A percentile compares a stretch with the other conserved stretches of the same genome.
phyloP scores from a whole-genome alignment of 92 coral and sea anemone genomes.

The Actinernus sp. region DNA sequence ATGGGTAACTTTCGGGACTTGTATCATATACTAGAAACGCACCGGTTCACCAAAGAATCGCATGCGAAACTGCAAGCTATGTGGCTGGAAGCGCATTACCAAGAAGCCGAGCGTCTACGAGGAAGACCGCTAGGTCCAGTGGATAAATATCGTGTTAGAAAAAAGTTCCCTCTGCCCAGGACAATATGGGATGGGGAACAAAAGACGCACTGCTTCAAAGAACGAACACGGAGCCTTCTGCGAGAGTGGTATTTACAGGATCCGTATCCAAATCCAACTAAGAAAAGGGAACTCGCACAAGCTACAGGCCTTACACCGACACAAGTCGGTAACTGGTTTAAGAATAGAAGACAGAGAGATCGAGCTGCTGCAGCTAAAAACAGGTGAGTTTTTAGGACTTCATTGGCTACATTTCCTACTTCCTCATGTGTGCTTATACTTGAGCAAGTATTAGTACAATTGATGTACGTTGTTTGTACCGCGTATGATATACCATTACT shows the following conservation, averaged over 20 bases:
- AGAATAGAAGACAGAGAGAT: slow-evolving; percentile 97
- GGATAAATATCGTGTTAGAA: slow-evolving; percentile 97
- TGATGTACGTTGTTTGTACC: too few relatives aligned
- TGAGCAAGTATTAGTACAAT: too few relatives aligned
- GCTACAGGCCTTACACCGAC: slow-evolving; percentile 99
- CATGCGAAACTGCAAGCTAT: slow-evolving; percentile 98
- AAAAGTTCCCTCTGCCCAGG: slow-evolving; percentile 99
- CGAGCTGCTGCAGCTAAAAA: slow-evolving; percentile 99
- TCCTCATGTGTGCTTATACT: too few relatives aligned
- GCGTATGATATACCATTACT: too few relatives aligned
- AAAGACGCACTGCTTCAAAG: slow-evolving; percentile 99
- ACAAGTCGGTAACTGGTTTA: slow-evolving; percentile 99
- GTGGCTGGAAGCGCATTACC: slow-evolving; percentile 99
- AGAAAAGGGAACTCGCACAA: slow-evolving; percentile 98
- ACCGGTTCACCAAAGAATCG: slow-evolving; percentile 94
- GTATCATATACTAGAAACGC: slow-evolving; percentile 96
- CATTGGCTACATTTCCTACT: too few relatives aligned
- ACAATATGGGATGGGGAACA: slow-evolving; percentile 99
- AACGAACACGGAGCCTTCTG: slow-evolving; percentile 91
- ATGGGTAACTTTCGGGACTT: slow-evolving; percentile 98
- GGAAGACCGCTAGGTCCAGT: slow-evolving; percentile 99
- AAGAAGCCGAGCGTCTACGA: slow-evolving; percentile 97
- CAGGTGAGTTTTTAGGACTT: slow-evolving; percentile 85
- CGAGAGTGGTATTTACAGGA: slow-evolving; percentile 98
- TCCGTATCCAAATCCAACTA: slow-evolving; percentile 99